Base-by-base conservation (phyloP, 2,113 vertebrate genomes). In the Bufo bufo region DNA sequence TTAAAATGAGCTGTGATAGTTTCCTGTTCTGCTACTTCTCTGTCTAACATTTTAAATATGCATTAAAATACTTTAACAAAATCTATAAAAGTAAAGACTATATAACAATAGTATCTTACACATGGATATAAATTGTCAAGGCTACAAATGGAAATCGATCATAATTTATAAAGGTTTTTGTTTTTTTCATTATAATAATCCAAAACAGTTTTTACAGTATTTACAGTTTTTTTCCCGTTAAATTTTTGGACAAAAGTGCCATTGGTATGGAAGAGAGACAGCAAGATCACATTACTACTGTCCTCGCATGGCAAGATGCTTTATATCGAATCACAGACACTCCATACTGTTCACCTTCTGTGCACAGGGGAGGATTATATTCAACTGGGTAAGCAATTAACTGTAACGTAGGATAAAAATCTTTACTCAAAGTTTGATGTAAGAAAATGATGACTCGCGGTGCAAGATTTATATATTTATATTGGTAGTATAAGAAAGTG, bases 301-400 rank as follows among this genome's bases (percentile, higher is more conserved):
- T 71, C 89, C 84, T 74, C 72, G 65, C 0, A 0, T 19, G 89
- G 23, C 4, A 87, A 90, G 90, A 89, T 91, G 58, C 85, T 85
- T 90, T 50, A 93, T 91, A 87, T 91, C 90, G 90, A 92, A 92
- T 93, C 84, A 90, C 6, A 77, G 90, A 92, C 90, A 92, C 90
- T 92, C 91, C 90, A 94, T 92, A 91, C 85, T 79, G 88, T 92
- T 93, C 95, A 93, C 89, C 91, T 93, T 91, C 90, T 90, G 87
- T 89, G 93, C 93, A 90, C 91, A 89, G 47, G 95, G 94, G 95
- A 96, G 96, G 95, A 97, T 97, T 94, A 91, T 92, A 94, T 98
- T 97, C 93, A 93, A 92, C 93, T 92, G 91, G 90, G 89, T 95
- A 94, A 96, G 95, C 96, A 97, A 96, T 97, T 96, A 97, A 94